A percentile compares a stretch with the other conserved stretches of the same genome.
Conservation (phyloP, 2,888 invertebrate genomes). For the Teinopalpus imperialis region DNA sequence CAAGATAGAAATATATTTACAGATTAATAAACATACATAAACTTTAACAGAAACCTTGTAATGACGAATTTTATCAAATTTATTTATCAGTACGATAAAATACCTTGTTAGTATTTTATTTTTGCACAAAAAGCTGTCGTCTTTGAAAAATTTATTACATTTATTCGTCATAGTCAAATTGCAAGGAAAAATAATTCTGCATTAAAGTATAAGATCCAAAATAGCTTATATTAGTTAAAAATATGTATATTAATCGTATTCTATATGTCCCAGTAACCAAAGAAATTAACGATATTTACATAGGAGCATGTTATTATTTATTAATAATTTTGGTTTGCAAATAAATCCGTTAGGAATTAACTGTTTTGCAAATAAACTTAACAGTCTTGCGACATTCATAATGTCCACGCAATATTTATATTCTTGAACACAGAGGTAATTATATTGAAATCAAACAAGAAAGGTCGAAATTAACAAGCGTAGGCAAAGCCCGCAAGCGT, state of each 20-base stretch:
- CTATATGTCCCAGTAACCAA: too few relatives aligned
- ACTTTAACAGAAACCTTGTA: conserved; percentile 13
- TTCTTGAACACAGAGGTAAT: conserved; percentile 28
- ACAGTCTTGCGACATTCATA: conserved; percentile 22
- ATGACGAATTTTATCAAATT: conserved; percentile 1
- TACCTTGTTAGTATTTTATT: conserved; percentile 7
- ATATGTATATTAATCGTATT: too few relatives aligned
- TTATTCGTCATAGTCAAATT: conserved; percentile 19
- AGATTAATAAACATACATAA: conserved; percentile 2
- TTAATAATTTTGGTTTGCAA: too few relatives aligned
- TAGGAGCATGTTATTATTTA: too few relatives aligned
- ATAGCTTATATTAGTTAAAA: too few relatives aligned
- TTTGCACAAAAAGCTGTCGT: conserved; percentile 2
- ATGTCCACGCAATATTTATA: conserved; percentile 28
- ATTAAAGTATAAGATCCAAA: background rate
- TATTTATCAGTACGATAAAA: conserved; percentile 4
- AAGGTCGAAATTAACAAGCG: conserved; percentile 28
- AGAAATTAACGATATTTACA: too few relatives aligned
- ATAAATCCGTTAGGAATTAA: too few relatives aligned
- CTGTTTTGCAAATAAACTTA: too few relatives aligned
- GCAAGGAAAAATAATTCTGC: conserved; percentile 4
- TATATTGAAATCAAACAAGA: conserved; percentile 32
- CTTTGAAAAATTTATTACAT: conserved; percentile 5
- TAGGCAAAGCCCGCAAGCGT: conserved; percentile 8
- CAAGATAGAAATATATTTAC: background rate